Base-by-base conservation (phyloP, 2,888 invertebrate species). In the Ametastegia equiseti region DNA sequence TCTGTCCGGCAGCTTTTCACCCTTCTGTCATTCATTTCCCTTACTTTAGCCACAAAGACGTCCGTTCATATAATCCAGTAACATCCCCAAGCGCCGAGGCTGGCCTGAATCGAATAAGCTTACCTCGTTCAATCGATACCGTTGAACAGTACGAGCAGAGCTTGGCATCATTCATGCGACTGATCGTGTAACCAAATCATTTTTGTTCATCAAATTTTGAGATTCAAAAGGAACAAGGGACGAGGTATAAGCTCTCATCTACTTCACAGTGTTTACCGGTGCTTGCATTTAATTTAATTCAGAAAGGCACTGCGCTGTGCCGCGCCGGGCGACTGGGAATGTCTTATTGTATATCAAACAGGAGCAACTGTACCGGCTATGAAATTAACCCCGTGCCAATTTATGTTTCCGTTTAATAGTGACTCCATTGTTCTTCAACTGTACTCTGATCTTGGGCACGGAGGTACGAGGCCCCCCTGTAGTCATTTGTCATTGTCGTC, bases 401-500 rank as follows among this genome's bases (percentile, higher is more conserved):
- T 75, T 54, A 50, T 75, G 54, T 57, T 75, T 75, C 75, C 75
- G 33, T 57, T 75, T 54, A 75, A 75, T 75, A 54, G 57, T 54
- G 54, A 75, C 57, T 71, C 71, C 47, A 71, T 71, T 71, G 71
- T 71, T 71, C 71, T 71, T 47, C 42, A 71, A 71, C 71, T 71
- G 71, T 71, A 71, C 45, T 47, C 71, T 45, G 71, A 71, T 71
- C 71, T 45, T 30, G 71, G 47, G 71, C 71, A 71, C 71, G 71
- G 71, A 45, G 47, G 71, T 47, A 45, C 71, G 23, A n/a, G n/a
- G 71, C n/a, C 67, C 42, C 39, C 67, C 67, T 23, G 23, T 67
- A 71, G 71, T 30, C 71, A 71, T 71, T 71, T 71, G 71, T 71
- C 71, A 71, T 71, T 71, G 71, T 71, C 71, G 71, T 30, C 71